Conservation (phyloP, 2,888 invertebrate species). For the Pandemis heparana region DNA sequence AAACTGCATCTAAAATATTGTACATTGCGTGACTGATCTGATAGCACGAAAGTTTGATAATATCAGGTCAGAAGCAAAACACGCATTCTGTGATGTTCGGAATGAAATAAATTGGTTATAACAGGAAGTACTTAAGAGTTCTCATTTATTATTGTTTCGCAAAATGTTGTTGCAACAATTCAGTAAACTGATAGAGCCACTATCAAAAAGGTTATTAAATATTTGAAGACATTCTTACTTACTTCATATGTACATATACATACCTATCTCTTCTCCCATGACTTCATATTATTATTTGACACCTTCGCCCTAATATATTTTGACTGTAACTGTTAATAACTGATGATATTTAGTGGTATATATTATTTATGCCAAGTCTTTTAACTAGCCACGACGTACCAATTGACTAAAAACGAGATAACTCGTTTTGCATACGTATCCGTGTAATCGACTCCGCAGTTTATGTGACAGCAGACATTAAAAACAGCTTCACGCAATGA, state of each 20-base stretch:
- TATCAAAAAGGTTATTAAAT: not conserved
- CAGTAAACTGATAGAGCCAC: constrained; percentile 3
- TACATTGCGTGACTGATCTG: constrained; percentile 30
- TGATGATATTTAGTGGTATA: not conserved
- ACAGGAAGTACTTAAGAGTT: constrained; percentile 5
- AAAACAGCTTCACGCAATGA: constrained; percentile 33
- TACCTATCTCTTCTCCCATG: not conserved
- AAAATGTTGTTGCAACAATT: not conserved
- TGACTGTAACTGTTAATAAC: not conserved
- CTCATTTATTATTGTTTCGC: not conserved
- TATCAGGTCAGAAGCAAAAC: constrained; percentile 2
- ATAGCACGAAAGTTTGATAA: constrained; percentile 7
- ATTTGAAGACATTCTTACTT: not conserved
- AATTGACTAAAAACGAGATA: constrained; percentile 24
- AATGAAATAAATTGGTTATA: constrained; percentile 8
- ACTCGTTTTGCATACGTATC: constrained; percentile 32
- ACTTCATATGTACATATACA: not conserved
- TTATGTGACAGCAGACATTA: constrained; percentile 35
- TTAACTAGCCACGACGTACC: constrained; percentile 2
- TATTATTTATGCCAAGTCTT: constrained; percentile 1
- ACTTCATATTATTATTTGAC: not conserved
- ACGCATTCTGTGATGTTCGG: constrained; percentile 13
- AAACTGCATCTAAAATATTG: constrained; percentile 1
- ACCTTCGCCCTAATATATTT: not conserved
- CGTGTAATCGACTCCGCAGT: constrained; percentile 35